phyloP scores from a whole-genome alignment of 2,113 vertebrate species.

The Cardinalis cardinalis region DNA sequence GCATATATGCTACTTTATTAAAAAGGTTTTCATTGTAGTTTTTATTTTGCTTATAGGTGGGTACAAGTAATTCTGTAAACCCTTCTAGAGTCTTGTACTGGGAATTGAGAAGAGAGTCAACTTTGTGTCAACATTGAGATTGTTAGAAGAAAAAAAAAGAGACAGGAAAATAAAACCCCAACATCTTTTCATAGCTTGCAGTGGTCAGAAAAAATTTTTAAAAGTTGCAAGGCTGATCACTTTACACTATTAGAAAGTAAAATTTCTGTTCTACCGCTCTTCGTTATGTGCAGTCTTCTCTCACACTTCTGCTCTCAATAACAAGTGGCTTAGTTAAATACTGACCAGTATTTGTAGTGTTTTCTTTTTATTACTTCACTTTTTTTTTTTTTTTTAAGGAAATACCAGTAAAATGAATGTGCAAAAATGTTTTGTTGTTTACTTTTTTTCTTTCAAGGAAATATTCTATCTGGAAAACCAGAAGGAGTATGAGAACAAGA shows the following conservation, averaged over 20 bases:
- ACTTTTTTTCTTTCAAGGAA: slow-evolving; percentile 62
- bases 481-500: slow-evolving; percentile 86
- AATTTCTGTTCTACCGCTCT: neutral
- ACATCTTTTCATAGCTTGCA: neutral
- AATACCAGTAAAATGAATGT: neutral
- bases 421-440: neutral
- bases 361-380: neutral
- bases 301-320: neutral
- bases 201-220: neutral
- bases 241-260: neutral
- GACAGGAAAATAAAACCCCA: neutral
- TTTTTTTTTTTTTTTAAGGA: neutral
- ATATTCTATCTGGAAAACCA: slow-evolving; percentile 91
- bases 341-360: neutral
- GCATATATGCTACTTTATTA: neutral
- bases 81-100: neutral
- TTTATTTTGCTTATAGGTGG: neutral
- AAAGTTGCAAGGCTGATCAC: neutral
- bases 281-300: neutral
- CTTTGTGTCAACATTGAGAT: neutral
- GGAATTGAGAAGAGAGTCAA: neutral
- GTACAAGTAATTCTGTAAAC: neutral
- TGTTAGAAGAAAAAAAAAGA: neutral
- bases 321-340: neutral
- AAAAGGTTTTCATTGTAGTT: neutral